Percentiles rank a stretch among this genome's conserved stretches.
Evolutionary conservation across 2,888 invertebrate species (phyloP).

Genomic region (Portevinia maculata): DNA sequence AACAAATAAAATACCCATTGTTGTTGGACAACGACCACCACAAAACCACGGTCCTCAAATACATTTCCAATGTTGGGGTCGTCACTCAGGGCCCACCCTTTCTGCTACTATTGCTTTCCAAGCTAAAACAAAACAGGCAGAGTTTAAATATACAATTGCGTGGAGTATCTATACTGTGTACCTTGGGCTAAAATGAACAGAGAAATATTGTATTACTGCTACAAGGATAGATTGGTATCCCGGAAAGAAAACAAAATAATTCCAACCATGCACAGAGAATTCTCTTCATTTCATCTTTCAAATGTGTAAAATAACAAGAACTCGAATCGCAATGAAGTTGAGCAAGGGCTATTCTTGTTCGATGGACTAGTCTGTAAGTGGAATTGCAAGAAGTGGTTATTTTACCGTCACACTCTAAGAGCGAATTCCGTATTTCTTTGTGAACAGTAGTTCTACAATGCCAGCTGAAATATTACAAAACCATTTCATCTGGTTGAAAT

Average conservation of each 20-base stretch:
- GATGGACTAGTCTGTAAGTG: not conserved
- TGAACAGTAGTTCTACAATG: constrained; percentile 9
- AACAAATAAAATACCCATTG: constrained; percentile 43
- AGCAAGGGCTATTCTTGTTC: constrained; percentile 22
- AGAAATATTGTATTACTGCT: constrained; percentile 44
- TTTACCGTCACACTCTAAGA: constrained; percentile 11
- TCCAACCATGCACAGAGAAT: constrained; percentile 29
- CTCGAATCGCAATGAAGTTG: constrained; percentile 45
- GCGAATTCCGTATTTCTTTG: constrained; percentile 39
- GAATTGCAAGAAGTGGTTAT: constrained; percentile 44
- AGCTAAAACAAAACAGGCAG: constrained; percentile 26
- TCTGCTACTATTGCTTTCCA: constrained; percentile 19
- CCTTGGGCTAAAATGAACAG: constrained; percentile 12
- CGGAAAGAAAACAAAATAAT: constrained; percentile 52
- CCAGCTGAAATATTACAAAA: constrained; percentile 68
- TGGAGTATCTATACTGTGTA: not conserved
- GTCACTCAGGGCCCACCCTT: constrained; percentile 8
- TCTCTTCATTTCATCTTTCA: constrained; percentile 25
- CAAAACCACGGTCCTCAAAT: constrained; percentile 21
- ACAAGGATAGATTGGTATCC: constrained; percentile 58
- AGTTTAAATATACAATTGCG: constrained; percentile 20
- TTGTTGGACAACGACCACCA: constrained; percentile 8
- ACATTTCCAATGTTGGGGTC: constrained; percentile 16
- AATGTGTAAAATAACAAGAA: constrained; percentile 53
- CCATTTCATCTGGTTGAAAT: constrained; percentile 60